Base-by-base conservation (phyloP, 2,888 invertebrate species). In the Boloria selene region DNA sequence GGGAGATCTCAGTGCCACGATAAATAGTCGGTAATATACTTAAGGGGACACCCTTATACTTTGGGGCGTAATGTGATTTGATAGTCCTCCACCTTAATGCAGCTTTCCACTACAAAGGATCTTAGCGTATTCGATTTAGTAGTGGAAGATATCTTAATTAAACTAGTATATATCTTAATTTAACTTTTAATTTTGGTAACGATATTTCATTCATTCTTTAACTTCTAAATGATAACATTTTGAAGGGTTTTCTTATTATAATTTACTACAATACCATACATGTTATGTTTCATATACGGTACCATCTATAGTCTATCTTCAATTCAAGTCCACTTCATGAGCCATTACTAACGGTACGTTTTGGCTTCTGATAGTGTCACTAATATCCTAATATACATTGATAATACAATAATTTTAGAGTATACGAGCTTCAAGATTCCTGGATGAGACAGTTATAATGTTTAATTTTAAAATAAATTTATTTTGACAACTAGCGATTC, bases 1-100 rank as follows among this genome's bases (percentile, higher is more conserved):
- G 74, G 70, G 75, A 78, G 80, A 82, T 82, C 83, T 85, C 83
- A 80, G 82, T 84, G 85, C 80, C 82, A 84, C 83, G 83, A 86
- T 85, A 87, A 88, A 88, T 88, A 86, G 86, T 84, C 79, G 68
- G 84, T 88, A 88, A 87, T 87, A 86, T 80, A 88, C 84, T 88
- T 86, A 87, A 77, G 74, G 74, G 62, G 79, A 81, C 75, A 68
- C 74, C 78, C 77, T 87, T 84, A 88, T 86, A 85, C 86, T 81
- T 74, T 64, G 77, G 82, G 83, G 81, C 79, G 85, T 88, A 88
- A 89, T 84, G 81, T 85, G 87, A 88, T 89, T 89, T 87, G 82
- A 84, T 80, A 80, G 81, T 81, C 80, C 84, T 81, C 84, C 85
- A 85, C 85, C 82, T 81, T 87, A 86, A 88, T 86, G 84, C 79